Percentiles rank a stretch among this genome's conserved stretches.
Evolutionary conservation across 2,888 invertebrate genomes (phyloP).

Genomic region (Cyaniris semiargus): DNA sequence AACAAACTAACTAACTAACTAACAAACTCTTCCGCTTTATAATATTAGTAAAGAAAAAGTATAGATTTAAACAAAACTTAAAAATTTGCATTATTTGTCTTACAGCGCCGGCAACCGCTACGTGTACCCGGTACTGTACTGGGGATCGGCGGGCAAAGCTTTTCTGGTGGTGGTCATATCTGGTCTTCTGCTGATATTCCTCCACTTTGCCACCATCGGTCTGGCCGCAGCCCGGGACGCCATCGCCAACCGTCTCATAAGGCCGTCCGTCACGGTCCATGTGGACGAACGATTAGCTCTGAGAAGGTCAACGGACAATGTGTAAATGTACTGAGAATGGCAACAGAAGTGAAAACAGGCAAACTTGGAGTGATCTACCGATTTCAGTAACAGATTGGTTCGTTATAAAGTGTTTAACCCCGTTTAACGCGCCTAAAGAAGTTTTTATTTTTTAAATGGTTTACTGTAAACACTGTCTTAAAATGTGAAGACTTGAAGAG

Average conservation of each 20-base stretch:
- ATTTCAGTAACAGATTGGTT: no score
- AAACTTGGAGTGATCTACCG: no score
- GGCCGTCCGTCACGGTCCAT: conserved; percentile 47
- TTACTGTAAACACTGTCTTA: neutral
- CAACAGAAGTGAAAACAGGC: no score
- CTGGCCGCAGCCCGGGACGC: conserved; percentile 75
- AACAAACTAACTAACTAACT: no score
- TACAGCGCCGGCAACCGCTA: conserved; percentile 82
- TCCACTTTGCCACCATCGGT: conserved; percentile 82
- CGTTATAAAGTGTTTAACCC: no score
- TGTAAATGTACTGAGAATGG: neutral
- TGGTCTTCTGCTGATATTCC: conserved; percentile 80
- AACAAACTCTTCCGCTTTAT: no score
- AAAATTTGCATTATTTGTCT: no score
- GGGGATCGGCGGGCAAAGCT: conserved; percentile 83
- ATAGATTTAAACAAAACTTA: no score
- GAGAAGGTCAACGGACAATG: conserved; percentile 44
- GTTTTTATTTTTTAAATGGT: neutral
- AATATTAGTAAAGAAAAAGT: no score
- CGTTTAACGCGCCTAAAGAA: no score
- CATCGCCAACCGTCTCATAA: conserved; percentile 49
- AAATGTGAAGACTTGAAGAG: neutral
- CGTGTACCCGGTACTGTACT: conserved; percentile 89
- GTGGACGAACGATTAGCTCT: conserved; percentile 56
- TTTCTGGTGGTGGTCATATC: conserved; percentile 82